Percentiles rank a stretch among this genome's conserved stretches.
These are phyloP conservation scores for Ceriagrion tenellum DNA, from an alignment of 2,888 invertebrate genomes.

Conservation along the genomic window DNA sequence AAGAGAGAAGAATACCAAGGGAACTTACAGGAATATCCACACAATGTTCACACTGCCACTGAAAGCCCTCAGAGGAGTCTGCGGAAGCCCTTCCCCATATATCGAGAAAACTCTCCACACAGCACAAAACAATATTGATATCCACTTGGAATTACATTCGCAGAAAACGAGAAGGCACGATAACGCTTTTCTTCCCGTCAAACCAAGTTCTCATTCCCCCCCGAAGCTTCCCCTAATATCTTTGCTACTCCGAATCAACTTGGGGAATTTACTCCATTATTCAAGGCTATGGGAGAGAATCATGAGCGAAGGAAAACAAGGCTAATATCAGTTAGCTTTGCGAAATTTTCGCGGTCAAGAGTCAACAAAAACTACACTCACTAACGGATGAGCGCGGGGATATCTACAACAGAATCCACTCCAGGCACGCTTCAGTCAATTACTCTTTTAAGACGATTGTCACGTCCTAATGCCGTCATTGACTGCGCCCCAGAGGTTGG, in stretches of 20 bases:
- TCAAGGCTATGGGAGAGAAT: not conserved
- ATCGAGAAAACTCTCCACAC: too few species aligned
- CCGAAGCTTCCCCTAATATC: not conserved
- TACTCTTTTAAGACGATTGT: not conserved
- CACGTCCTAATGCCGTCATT: constrained; percentile 18
- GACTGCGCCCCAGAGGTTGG: constrained; percentile 2
- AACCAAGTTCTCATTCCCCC: too few species aligned
- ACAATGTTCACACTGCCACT: too few species aligned
- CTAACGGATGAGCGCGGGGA: not conserved
- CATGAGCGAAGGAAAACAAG: not conserved
- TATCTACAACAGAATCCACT: not conserved
- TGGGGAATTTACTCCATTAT: not conserved
- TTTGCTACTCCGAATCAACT: not conserved
- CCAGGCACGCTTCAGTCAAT: not conserved
- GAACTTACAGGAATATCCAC: too few species aligned
- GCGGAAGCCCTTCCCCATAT: too few species aligned
- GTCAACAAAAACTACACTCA: not conserved
- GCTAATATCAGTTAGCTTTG: not conserved
- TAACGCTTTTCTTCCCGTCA: too few species aligned
- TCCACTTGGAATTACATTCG: too few species aligned
- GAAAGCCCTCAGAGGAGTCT: too few species aligned
- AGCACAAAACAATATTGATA: too few species aligned
- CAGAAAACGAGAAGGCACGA: too few species aligned
- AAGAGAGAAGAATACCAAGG: too few species aligned
- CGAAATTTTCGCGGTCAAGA: not conserved